phyloP scores from a whole-genome alignment of 2,888 invertebrate species.

The Silvanus unidentatus region DNA sequence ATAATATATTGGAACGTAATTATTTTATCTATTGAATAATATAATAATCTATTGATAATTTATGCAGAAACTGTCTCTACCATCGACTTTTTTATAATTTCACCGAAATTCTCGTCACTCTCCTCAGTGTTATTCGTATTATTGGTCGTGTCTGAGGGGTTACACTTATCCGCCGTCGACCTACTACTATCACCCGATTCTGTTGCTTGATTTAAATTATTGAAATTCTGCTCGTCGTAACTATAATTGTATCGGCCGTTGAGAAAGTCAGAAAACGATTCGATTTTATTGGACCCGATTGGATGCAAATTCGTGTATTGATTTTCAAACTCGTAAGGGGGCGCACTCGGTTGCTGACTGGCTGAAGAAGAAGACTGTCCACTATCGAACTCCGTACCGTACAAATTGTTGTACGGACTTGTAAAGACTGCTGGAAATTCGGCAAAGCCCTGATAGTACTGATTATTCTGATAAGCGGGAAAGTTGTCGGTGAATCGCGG shows the following conservation, averaged over 20 bases:
- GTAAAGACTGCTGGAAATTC: slow-evolving; percentile 45
- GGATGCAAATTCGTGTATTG: slow-evolving; percentile 66
- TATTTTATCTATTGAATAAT: slow-evolving; percentile 31
- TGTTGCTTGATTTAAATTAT: slow-evolving; percentile 26
- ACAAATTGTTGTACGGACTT: slow-evolving; percentile 46
- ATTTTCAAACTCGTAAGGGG: slow-evolving; percentile 49
- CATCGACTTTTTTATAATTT: slow-evolving; percentile 88
- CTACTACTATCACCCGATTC: slow-evolving; percentile 21
- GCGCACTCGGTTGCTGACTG: slow-evolving; percentile 49
- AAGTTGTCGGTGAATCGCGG: slow-evolving; percentile 40
- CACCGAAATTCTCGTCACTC: slow-evolving; percentile 75
- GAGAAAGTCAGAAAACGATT: slow-evolving; percentile 61
- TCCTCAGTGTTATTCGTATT: slow-evolving; percentile 37
- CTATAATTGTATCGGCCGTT: slow-evolving; percentile 50
- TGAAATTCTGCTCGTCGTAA: slow-evolving; percentile 48
- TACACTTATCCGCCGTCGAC: slow-evolving; percentile 25
- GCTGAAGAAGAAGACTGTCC: slow-evolving; percentile 35
- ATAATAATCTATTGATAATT: slow-evolving; percentile 27
- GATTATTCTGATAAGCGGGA: slow-evolving; percentile 38
- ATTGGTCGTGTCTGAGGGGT: slow-evolving; percentile 30
- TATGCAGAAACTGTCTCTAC: slow-evolving; percentile 85
- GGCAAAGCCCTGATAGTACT: slow-evolving; percentile 37
- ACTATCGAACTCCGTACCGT: slow-evolving; percentile 31
- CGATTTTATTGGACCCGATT: slow-evolving; percentile 63
- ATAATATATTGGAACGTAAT: slow-evolving; percentile 45